Evolutionary conservation across 2,888 invertebrate genomes (phyloP).

Genomic region (Trissolcus brochymenae): DNA sequence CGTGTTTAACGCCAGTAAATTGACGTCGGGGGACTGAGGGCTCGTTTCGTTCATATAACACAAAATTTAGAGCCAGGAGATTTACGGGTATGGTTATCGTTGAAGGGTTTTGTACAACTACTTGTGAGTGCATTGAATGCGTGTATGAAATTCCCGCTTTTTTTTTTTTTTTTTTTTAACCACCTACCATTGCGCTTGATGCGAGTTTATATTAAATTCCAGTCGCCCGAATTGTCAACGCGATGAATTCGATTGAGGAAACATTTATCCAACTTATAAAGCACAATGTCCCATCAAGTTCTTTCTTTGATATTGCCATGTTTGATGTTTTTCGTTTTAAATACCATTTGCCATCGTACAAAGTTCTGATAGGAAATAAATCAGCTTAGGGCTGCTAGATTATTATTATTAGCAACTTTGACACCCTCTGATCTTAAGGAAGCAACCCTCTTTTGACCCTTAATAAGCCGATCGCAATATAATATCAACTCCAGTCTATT

Average conservation of each 20-base stretch:
- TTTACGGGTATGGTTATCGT: conserved; percentile 60
- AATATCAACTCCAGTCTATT: conserved; percentile 45
- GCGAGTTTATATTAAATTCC: conserved; percentile 52
- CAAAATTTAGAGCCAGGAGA: conserved; percentile 60
- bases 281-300: too few species aligned
- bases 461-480: conserved; percentile 46
- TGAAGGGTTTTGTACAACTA: conserved; percentile 56
- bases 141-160: conserved; percentile 42
- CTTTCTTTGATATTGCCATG: too few species aligned
- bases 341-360: conserved; percentile 27
- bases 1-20: conserved; percentile 67
- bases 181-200: conserved; percentile 32
- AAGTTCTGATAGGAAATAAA: conserved; percentile 30
- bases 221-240: conserved; percentile 30
- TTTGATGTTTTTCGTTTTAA: conserved; percentile 6
- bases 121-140: conserved; percentile 49
- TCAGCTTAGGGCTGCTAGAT: conserved; percentile 27
- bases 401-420: conserved; percentile 37
- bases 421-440: conserved; percentile 47
- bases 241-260: conserved; percentile 42
- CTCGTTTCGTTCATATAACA: conserved; percentile 55
- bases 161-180: conserved; percentile 25
- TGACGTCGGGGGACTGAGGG: conserved; percentile 61
- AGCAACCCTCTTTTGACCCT: conserved; percentile 47
- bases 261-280: conserved; percentile 7